Conservation (phyloP, 2,888 invertebrate genomes). For the Acleris sparsana region DNA sequence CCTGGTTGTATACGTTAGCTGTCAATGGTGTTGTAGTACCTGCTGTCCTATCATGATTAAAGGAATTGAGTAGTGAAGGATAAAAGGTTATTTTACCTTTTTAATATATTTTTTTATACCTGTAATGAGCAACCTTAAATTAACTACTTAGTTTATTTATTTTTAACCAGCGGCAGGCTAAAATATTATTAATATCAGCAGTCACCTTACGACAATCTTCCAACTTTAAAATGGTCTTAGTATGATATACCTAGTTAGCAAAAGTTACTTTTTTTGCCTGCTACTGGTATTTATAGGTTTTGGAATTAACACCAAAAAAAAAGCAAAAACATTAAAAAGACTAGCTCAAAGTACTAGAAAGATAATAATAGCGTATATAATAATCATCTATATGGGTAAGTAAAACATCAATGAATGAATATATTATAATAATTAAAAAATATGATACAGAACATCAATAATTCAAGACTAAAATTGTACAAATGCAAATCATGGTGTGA, state of each 20-base stretch:
- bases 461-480: too few species aligned
- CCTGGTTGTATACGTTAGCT: conserved; percentile 36
- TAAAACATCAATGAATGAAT: conserved; percentile 27
- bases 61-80: conserved; percentile 65
- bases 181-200: too few species aligned
- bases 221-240: background rate
- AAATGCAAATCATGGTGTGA: too few species aligned
- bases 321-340: conserved; percentile 32
- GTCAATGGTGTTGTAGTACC: conserved; percentile 23
- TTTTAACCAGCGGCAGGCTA: too few species aligned
- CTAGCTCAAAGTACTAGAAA: conserved; percentile 32
- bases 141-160: conserved; percentile 2
- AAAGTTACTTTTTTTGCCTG: too few species aligned
- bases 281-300: conserved; percentile 6
- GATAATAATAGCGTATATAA: conserved; percentile 35
- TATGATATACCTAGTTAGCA: background rate
- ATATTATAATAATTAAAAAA: conserved; percentile 11
- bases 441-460: too few species aligned
- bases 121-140: conserved; percentile 36
- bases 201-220: too few species aligned
- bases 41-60: conserved; percentile 42
- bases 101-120: conserved; percentile 39
- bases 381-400: conserved; percentile 36
- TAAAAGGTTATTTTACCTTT: conserved; percentile 44
- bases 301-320: conserved; percentile 34